Percentiles rank a stretch among this genome's conserved stretches.
phyloP scores from a whole-genome alignment of 1,140 invertebrate genomes.

The Leptonema lineaticorne region DNA sequence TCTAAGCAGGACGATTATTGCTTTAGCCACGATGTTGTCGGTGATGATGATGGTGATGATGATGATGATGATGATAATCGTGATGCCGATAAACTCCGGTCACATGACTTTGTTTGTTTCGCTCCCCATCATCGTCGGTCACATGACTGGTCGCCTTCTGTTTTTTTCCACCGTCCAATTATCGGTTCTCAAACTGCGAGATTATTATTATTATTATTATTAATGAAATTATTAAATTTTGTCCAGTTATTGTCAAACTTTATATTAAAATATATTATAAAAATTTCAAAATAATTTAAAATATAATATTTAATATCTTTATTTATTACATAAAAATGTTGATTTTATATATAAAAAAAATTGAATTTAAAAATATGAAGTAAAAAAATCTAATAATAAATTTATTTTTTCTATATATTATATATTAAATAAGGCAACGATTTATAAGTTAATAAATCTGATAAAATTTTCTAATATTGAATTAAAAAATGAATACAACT shows the following conservation, averaged over 20 bases:
- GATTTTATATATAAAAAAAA: background rate
- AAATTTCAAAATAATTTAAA: too few species aligned
- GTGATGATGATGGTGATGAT: background rate
- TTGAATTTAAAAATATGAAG: background rate
- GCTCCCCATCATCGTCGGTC: background rate
- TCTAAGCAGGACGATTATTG: conserved; percentile 1
- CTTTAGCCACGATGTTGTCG: too few species aligned
- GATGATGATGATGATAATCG: background rate
- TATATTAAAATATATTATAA: too few species aligned
- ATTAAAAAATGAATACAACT: too few species aligned
- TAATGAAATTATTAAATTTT: background rate
- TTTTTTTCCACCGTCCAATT: too few species aligned
- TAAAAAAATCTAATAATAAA: background rate
- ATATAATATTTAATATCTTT: too few species aligned
- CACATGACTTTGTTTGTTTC: background rate
- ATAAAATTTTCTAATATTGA: too few species aligned
- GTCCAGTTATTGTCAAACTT: background rate
- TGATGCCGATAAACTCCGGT: conserved; percentile 5
- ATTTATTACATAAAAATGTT: too few species aligned
- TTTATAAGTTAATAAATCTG: too few species aligned
- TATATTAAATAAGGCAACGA: too few species aligned
- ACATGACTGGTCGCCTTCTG: conserved; percentile 3
- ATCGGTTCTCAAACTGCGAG: background rate
- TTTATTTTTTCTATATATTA: too few species aligned
- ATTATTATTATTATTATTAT: background rate